Conservation (phyloP, 2,888 invertebrate genomes). For the Peribatodes rhomboidaria region DNA sequence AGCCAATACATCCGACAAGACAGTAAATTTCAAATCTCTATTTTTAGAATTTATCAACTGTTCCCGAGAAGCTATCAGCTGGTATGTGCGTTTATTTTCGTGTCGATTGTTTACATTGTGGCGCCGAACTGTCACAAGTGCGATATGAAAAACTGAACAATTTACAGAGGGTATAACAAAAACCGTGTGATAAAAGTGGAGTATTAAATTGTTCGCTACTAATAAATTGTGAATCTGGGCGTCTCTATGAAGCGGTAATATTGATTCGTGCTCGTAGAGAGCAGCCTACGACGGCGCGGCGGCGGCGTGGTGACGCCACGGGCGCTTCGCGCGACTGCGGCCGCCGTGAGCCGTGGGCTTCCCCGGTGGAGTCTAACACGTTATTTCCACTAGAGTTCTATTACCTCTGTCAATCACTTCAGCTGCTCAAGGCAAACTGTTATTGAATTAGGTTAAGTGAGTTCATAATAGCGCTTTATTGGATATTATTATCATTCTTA, state of each 20-base stretch:
- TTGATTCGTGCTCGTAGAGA: constrained; percentile 68
- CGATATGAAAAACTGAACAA: constrained; percentile 41
- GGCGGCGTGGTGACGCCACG: constrained; percentile 67
- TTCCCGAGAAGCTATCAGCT: constrained; percentile 59
- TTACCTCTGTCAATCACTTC: constrained; percentile 8
- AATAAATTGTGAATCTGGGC: constrained; percentile 58
- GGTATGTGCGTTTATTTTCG: constrained; percentile 55
- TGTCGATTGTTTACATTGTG: constrained; percentile 61
- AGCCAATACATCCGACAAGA: constrained; percentile 14
- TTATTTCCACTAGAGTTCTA: constrained; percentile 46
- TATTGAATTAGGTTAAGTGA: no score
- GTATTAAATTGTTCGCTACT: constrained; percentile 37
- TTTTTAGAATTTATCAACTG: constrained; percentile 54
- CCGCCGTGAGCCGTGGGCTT: constrained; percentile 50
- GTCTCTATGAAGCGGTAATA: constrained; percentile 60
- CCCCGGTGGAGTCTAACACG: constrained; percentile 60
- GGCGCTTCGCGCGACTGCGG: constrained; percentile 76
- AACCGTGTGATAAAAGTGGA: background rate
- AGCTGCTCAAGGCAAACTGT: background rate
- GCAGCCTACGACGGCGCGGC: constrained; percentile 56
- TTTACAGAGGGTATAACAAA: constrained; percentile 6
- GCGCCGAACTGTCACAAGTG: constrained; percentile 49
- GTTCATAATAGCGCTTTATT: no score
- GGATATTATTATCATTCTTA: no score
- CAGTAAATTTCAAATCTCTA: constrained; percentile 32